A percentile compares a stretch with the other conserved stretches of the same genome.
Conservation (phyloP, 1,140 invertebrate species). For the Ptiloglossa arizonensis region DNA sequence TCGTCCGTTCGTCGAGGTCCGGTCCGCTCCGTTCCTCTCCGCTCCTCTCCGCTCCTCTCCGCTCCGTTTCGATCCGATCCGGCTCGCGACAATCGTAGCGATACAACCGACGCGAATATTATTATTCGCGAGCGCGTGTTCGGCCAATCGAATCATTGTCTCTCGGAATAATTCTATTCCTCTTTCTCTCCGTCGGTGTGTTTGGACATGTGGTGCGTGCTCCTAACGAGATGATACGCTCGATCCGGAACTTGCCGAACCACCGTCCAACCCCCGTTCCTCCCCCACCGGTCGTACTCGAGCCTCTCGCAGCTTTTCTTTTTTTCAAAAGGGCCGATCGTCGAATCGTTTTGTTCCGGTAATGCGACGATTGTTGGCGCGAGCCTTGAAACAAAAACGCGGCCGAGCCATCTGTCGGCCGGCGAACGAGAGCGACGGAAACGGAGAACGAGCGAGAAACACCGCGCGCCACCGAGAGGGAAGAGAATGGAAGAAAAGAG, state of each 20-base stretch:
- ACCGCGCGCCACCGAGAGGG: conserved; percentile 43
- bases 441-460: conserved; percentile 51
- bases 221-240: conserved; percentile 64
- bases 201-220: conserved; percentile 79
- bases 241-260: conserved; percentile 63
- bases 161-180: conserved; percentile 33
- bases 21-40: too few species aligned
- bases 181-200: conserved; percentile 58
- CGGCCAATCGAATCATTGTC: conserved; percentile 63
- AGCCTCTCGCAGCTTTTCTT: conserved; percentile 50
- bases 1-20: too few species aligned
- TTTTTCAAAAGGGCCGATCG: conserved; percentile 69
- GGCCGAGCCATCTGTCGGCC: conserved; percentile 77
- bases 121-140: conserved; percentile 60
- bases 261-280: conserved; percentile 35
- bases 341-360: conserved; percentile 78
- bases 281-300: conserved; percentile 22
- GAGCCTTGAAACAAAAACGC: conserved; percentile 80
- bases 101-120: conserved; percentile 54
- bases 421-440: conserved; percentile 56
- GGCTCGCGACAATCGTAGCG: too few species aligned
- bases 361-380: conserved; percentile 80
- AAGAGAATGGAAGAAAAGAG: conserved; percentile 72
- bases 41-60: too few species aligned
- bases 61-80: too few species aligned